A percentile compares a stretch with the other conserved stretches of the same genome.
Evolutionary conservation across 1,140 invertebrate species (phyloP).

Genomic region (Drosophila insularis): DNA sequence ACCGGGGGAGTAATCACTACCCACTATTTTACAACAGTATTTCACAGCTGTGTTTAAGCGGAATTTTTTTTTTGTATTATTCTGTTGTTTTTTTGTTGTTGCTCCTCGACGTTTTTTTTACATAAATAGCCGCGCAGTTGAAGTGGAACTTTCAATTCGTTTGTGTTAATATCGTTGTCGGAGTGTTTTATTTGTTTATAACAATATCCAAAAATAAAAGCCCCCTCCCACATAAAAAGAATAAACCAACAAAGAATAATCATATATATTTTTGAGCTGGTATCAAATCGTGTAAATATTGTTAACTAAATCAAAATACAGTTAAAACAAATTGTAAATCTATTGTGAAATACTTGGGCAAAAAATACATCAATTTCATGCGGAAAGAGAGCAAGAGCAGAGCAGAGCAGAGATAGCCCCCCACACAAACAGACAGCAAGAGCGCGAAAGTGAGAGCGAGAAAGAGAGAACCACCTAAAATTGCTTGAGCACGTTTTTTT

Average conservation of each 20-base stretch:
- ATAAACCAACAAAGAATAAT: slow-evolving; percentile 1
- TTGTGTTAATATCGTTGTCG: slow-evolving; percentile 52
- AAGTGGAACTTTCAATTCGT: slow-evolving; percentile 50
- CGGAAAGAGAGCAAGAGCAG: slow-evolving; percentile 11
- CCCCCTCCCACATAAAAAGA: neutral
- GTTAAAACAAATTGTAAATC: slow-evolving; percentile 10
- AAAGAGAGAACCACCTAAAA: slow-evolving; percentile 6
- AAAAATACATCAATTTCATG: slow-evolving; percentile 6
- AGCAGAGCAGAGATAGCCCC: neutral
- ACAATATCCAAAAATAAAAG: neutral
- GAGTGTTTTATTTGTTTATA: slow-evolving; percentile 29
- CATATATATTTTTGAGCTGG: neutral
- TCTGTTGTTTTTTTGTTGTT: slow-evolving; percentile 1
- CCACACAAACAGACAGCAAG: neutral
- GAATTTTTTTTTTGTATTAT: too few relatives aligned
- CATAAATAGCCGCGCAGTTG: slow-evolving; percentile 54
- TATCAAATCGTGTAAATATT: slow-evolving; percentile 10
- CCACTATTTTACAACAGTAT: slow-evolving; percentile 5
- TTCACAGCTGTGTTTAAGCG: neutral
- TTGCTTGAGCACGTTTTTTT: slow-evolving; percentile 8
- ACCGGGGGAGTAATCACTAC: neutral
- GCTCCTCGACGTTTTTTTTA: slow-evolving; percentile 10
- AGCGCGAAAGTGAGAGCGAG: neutral
- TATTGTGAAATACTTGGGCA: slow-evolving; percentile 51
- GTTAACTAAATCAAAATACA: slow-evolving; percentile 11